phyloP scores from a whole-genome alignment of 2,888 invertebrate genomes.

The Acronicta psi region DNA sequence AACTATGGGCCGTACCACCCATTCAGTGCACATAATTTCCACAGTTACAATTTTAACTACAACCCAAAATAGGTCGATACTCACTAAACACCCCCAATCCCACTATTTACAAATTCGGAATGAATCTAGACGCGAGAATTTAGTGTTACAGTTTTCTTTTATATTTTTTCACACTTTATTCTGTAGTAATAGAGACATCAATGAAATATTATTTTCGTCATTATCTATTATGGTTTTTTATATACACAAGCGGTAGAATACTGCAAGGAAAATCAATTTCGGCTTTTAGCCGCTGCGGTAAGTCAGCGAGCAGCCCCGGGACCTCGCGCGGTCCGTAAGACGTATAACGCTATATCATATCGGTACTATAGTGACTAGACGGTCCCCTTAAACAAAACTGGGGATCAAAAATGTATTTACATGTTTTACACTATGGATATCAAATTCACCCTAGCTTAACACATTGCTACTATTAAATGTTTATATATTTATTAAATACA shows the following conservation, averaged over 20 bases:
- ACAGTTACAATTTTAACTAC: conserved; percentile 78
- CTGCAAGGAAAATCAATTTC: conserved; percentile 65
- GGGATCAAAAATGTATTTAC: conserved; percentile 77
- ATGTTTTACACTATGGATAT: conserved; percentile 77
- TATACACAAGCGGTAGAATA: conserved; percentile 79
- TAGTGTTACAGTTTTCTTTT: conserved; percentile 32
- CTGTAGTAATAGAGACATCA: conserved; percentile 38
- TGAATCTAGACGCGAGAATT: conserved; percentile 54
- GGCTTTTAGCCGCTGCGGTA: conserved; percentile 68
- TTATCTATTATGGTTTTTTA: conserved; percentile 58
- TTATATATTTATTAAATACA: conserved; percentile 66
- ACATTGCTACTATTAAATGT: conserved; percentile 65
- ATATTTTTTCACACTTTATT: conserved; percentile 38
- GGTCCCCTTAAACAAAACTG: conserved; percentile 66
- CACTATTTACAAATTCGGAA: conserved; percentile 72
- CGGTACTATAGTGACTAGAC: conserved; percentile 84
- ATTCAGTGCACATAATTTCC: conserved; percentile 66
- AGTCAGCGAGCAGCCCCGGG: conserved; percentile 38
- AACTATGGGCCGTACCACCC: conserved; percentile 70
- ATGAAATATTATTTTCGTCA: conserved; percentile 42
- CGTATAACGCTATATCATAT: conserved; percentile 61
- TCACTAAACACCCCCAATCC: conserved; percentile 66
- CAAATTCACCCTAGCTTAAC: conserved; percentile 81
- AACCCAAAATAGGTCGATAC: conserved; percentile 61
- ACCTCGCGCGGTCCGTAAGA: conserved; percentile 42